phyloP scores from a whole-genome alignment of 2,113 vertebrate genomes.

The Aphelocoma coerulescens region DNA sequence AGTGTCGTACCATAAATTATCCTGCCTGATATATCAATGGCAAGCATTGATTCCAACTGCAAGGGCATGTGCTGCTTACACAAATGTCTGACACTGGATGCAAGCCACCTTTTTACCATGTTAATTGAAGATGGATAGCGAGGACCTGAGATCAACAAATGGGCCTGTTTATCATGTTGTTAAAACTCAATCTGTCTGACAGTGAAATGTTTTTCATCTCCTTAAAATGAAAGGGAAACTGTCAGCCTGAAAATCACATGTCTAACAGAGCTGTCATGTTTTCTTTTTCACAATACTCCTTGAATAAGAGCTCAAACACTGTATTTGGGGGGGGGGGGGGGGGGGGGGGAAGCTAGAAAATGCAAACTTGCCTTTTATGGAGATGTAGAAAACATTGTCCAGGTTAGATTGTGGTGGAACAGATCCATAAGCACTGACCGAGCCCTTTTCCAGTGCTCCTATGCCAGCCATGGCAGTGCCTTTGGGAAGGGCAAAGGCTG shows the following conservation, averaged over 20 bases:
- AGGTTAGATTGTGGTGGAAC: neutral
- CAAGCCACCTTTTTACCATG: slow-evolving; percentile 41
- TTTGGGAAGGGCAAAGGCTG: neutral
- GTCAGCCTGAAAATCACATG: slow-evolving; percentile 51
- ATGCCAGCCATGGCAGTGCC: neutral
- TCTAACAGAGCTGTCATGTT: slow-evolving; percentile 31
- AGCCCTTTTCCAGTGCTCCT: neutral
- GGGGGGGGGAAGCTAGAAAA: neutral
- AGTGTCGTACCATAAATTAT: neutral
- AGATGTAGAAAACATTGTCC: neutral
- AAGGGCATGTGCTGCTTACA: slow-evolving; percentile 36
- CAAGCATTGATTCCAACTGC: slow-evolving; percentile 44
- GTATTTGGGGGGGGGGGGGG: neutral
- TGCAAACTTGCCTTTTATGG: neutral
- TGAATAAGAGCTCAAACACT: neutral
- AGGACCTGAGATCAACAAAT: slow-evolving; percentile 57
- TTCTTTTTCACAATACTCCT: neutral
- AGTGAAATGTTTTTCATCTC: slow-evolving; percentile 45
- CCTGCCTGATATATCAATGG: slow-evolving; percentile 18
- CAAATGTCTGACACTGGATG: slow-evolving; percentile 17
- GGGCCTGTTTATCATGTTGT: slow-evolving; percentile 54
- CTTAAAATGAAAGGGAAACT: slow-evolving; percentile 54
- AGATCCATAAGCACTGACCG: neutral
- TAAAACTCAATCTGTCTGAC: slow-evolving; percentile 56
- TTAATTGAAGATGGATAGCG: slow-evolving; percentile 45